phyloP scores from a whole-genome alignment of 2,113 vertebrate genomes.

The Erinaceus europaeus region DNA sequence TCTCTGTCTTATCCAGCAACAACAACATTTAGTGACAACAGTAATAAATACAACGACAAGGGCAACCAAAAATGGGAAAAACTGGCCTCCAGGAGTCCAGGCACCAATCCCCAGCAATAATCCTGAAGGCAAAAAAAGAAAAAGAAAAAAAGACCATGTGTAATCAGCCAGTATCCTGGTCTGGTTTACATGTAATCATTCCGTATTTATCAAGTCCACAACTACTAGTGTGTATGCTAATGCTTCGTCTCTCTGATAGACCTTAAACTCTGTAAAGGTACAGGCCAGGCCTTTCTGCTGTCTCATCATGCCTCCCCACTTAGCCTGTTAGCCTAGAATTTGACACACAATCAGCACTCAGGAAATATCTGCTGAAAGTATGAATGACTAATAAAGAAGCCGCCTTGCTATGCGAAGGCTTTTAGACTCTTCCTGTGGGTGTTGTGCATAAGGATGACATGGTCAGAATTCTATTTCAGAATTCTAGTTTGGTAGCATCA shows the following conservation, averaged over 20 bases:
- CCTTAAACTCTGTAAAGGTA: neutral
- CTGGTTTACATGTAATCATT: neutral
- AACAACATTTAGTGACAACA: too few relatives aligned
- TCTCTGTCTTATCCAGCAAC: too few relatives aligned
- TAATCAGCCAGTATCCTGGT: neutral
- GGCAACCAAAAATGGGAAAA: too few relatives aligned
- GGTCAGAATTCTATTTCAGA: neutral
- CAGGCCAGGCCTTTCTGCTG: neutral
- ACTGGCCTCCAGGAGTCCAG: too few relatives aligned
- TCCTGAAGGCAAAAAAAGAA: too few relatives aligned
- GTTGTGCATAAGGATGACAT: neutral
- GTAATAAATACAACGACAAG: too few relatives aligned
- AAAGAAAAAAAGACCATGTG: too few relatives aligned
- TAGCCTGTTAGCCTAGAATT: neutral
- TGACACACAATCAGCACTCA: neutral
- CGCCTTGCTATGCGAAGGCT: neutral
- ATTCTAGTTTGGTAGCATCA: slow-evolving; percentile 7
- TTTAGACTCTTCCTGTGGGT: neutral
- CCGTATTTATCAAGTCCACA: neutral
- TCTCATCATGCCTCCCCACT: neutral
- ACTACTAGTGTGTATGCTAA: neutral
- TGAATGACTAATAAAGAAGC: neutral
- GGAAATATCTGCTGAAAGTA: slow-evolving; percentile 1
- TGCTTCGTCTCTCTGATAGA: neutral
- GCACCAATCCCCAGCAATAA: too few relatives aligned